A percentile compares a stretch with the other conserved stretches of the same genome.
These are phyloP conservation scores for Crypturellus tataupa DNA, from an alignment of 2,797 vertebrate genomes.

Conservation along the genomic window DNA sequence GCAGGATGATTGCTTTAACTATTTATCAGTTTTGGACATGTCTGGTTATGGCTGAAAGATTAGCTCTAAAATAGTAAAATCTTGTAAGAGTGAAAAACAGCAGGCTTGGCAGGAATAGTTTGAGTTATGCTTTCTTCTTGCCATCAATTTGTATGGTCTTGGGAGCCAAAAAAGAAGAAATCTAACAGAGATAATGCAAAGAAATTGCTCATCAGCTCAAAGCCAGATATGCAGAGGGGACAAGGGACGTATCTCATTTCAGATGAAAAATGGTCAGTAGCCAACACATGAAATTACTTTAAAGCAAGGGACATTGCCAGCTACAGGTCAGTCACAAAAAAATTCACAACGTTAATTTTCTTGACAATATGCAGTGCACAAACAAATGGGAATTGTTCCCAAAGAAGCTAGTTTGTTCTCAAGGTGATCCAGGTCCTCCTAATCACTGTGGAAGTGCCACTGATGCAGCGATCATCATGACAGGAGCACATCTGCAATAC, in stretches of 20 bases:
- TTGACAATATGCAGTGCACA: not conserved
- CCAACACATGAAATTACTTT: not conserved
- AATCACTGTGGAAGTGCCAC: not conserved
- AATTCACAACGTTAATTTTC: not conserved
- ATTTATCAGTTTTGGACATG: not conserved
- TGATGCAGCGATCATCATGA: rapidly evolving
- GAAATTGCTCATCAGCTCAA: conserved; percentile 28
- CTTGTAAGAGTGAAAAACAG: not conserved
- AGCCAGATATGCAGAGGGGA: not conserved
- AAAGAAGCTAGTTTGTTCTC: not conserved
- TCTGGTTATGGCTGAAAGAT: not conserved
- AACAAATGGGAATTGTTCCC: not conserved
- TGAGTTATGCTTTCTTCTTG: not conserved
- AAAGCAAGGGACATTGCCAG: not conserved
- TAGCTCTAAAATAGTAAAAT: not conserved
- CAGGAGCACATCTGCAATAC: not conserved
- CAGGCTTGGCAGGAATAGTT: not conserved
- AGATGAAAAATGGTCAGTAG: not conserved
- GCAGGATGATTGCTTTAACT: not conserved
- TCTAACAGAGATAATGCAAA: not conserved
- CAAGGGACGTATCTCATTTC: not conserved
- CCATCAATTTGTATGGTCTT: not conserved
- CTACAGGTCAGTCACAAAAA: not conserved
- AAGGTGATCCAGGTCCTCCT: not conserved
- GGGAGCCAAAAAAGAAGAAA: not conserved